Evolutionary conservation across 2,113 vertebrate genomes (phyloP), one percentile per base, ranked within the genome.

Genomic region (Forbesichthys papilliferus): DNA sequence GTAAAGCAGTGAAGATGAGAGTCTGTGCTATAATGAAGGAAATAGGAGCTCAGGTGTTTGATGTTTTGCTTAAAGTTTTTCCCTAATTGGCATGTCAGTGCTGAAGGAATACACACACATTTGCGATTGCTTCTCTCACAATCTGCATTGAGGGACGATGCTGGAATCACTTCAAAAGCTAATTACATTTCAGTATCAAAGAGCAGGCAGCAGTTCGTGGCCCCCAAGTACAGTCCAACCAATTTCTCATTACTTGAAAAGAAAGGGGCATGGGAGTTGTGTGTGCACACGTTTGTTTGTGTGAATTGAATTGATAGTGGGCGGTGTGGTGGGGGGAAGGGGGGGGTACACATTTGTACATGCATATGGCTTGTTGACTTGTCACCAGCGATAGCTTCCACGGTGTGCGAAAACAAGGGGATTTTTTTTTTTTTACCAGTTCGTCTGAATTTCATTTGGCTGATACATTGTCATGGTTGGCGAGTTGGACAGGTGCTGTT

Each of bases 111-210:
- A 75, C 77, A 81, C 67, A 55, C 75, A 77, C 81, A 75, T 89
- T 66, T 71, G 57, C 82, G 78, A 73, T 47, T 18, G 52, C 68
- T 71, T 75, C 76, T 82, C 73, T 82, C 73, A 74, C 70, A 68
- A 78, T 77, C 80, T 60, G 84, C 71, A 27, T 61, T 73, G 10
- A 66, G 66, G 64, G 71, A 77, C 69, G 64, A 69, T 16, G 64
- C 67, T 82, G 71, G 69, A 64, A 73, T 56, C 62, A 78, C 84
- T 84, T 86, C 77, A 82, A 78, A 85, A 73, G 71, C 62, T 85
- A 88, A 89, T 91, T 90, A 86, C 82, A 86, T 88, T 86, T 85
- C 69, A 18, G 68, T 73, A 87, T 88, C 83, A 89, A 86, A 88
- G 81, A 79, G 63, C 75, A 79, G 52, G 27, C 74, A 67, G 75